Evolutionary conservation across 2,888 invertebrate genomes (phyloP).

Genomic region (Phymatocera aterrima): DNA sequence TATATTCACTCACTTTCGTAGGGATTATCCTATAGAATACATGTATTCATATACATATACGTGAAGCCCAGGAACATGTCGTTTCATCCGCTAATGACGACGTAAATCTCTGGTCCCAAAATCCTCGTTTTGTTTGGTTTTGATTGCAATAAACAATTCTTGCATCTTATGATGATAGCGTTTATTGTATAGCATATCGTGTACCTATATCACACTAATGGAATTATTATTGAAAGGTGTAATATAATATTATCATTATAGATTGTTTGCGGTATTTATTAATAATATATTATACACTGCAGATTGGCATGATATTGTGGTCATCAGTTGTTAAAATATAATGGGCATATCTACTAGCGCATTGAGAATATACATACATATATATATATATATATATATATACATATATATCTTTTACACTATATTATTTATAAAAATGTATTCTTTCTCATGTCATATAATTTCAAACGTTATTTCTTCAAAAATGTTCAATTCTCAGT

Average conservation of each 20-base stretch:
- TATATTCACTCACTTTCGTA: conserved; percentile 56
- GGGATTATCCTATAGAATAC: conserved; percentile 46
- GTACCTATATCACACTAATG: neutral
- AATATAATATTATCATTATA: too few species aligned
- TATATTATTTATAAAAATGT: neutral
- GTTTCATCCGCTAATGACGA: too few species aligned
- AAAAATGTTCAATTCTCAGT: neutral
- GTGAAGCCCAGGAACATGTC: conserved; percentile 34
- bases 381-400: conserved; percentile 7
- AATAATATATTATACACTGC: neutral
- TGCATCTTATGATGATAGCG: too few species aligned
- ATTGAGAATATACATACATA: neutral
- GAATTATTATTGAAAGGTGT: conserved; percentile 5
- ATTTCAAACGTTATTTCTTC: too few species aligned
- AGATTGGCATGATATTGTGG: neutral
- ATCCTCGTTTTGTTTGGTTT: too few species aligned
- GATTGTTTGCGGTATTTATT: neutral
- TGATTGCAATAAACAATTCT: neutral
- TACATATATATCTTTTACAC: neutral
- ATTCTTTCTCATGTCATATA: too few species aligned
- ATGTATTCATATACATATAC: conserved; percentile 49
- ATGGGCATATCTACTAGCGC: neutral
- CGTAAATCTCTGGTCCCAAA: too few species aligned
- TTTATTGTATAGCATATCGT: neutral
- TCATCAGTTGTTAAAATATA: neutral